A percentile compares a stretch with the other conserved stretches of the same genome.
Evolutionary conservation across 92 coral and sea anemone genomes (phyloP).

Genomic region (Epizoanthus rinbou): DNA sequence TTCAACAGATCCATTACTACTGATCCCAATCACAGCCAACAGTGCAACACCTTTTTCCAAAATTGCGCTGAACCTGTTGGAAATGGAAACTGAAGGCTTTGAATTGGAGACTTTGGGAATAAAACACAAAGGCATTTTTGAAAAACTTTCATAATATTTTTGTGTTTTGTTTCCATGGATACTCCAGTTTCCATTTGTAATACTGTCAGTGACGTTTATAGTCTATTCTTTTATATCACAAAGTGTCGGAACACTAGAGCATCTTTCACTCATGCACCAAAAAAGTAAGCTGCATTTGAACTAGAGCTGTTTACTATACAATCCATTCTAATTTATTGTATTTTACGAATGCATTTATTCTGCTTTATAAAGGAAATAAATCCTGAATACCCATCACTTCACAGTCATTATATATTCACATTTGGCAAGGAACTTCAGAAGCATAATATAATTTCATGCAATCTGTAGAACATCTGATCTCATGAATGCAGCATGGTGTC

Average conservation of each 20-base stretch:
- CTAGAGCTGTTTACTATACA: neutral
- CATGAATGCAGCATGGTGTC: neutral
- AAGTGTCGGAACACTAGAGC: neutral
- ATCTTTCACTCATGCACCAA: neutral
- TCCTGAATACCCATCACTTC: slow-evolving; percentile 15
- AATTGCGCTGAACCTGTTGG: too few relatives aligned
- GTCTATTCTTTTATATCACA: too few relatives aligned
- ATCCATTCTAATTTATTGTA: slow-evolving; percentile 8
- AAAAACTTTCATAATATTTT: too few relatives aligned
- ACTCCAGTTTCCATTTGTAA: too few relatives aligned
- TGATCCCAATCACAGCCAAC: too few relatives aligned
- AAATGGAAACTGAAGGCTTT: too few relatives aligned
- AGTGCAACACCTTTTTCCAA: too few relatives aligned
- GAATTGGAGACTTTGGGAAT: too few relatives aligned
- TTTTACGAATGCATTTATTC: slow-evolving; percentile 19
- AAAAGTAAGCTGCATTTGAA: neutral
- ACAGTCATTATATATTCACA: slow-evolving; percentile 17
- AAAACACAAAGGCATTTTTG: too few relatives aligned
- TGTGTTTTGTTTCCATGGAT: too few relatives aligned
- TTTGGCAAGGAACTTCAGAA: slow-evolving; percentile 14
- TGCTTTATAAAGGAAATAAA: neutral
- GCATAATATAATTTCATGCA: neutral
- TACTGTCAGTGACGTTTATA: too few relatives aligned
- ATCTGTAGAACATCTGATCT: neutral
- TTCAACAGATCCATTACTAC: too few relatives aligned